Evolutionary conservation across 2,888 invertebrate species (phyloP), one percentile per base, ranked within the genome.

Genomic region (Nasonia oneida): DNA sequence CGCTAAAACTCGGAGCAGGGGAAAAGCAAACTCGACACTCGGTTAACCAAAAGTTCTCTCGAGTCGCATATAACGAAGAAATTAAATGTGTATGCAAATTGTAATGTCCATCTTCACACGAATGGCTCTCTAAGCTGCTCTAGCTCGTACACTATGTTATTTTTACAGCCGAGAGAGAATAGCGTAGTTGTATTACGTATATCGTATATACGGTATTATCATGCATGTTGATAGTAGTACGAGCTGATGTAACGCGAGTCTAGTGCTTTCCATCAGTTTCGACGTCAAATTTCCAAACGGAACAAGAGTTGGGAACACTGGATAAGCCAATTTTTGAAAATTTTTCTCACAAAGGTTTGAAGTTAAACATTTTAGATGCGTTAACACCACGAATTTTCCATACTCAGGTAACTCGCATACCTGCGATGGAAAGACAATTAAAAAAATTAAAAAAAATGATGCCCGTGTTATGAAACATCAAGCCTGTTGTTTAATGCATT

Each of bases 11-110:
- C n/a, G 57, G 10, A 47, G 47, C 12, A 47, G 47, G 12, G 47
- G 47, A 47, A 47, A 12, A 53, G 71, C 37, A 10, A 53, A 37
- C 71, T 53, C 12, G 29, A 73, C 29, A 37, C 14, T 73, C 23
- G 12, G 8, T 47, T 42, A 33, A 57, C 15, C 57, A 74, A 75
- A 61, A n/a, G 74, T 33, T n/a, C 47, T 3, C 64, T 15, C 29
- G 14, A 12, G n/a, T 70, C 6, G 15, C 14, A 37, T 75, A 15
- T 5, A 73, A 75, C 23, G 61, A 64, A 73, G 57, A 37, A 81
- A 81, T 73, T 18, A 29, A 18, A 81, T 57, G 29, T 57, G 29
- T 53, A 81, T 3, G 5, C 39, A 71, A 42, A n/a, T 57, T 61
- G 53, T 73, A 33, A 61, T 57, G 33, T 23, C 50, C 15, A 57